Evolutionary conservation across 2,797 vertebrate genomes (phyloP), one percentile per base, ranked within the genome.

Genomic region (Phoxinus dragarum): DNA sequence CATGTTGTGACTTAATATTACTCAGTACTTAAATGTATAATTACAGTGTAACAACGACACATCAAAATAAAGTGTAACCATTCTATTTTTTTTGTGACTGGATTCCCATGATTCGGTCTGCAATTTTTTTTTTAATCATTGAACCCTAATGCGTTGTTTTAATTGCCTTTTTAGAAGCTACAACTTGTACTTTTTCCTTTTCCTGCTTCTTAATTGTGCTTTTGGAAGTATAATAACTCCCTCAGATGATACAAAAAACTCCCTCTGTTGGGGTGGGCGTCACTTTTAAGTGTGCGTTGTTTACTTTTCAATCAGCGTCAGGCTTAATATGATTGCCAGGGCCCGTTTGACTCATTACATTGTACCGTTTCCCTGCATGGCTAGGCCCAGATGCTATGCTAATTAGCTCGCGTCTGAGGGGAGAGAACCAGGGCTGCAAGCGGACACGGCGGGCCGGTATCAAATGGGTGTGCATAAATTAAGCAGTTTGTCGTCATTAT

Each of bases 381-480:
- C 44, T 81, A 80, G 71, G 82, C 87, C 82, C 71, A 88, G 89
- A 91, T 92, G 91, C 89, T 87, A 90, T 89, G 87, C 90, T 92
- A 90, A 94, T 94, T 89, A 90, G 90, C 85, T 87, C 71, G 89
- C 88, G 92, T 93, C 91, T 94, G 91, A 81, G 88, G 16, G 76
- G 80, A 91, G 87, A 83, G 85, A 88, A 90, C 88, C 88, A 88
- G 88, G 86, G 89, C 92, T 89, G 89, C 90, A 91, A 93, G 91
- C 90, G 89, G 92, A 89, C 93, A 91, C 89, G 31, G 80, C 88
- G 91, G 84, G 86, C 88, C 86, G 78, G 87, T 91, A 91, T 93
- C 88, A 91, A 91, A 93, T 87, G 88, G 92, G 90, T 87, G 91
- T 91, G 89, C 92, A 93, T 92, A 92, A 86, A 93, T 94, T 93